Evolutionary conservation across 2,888 invertebrate species (phyloP).

Genomic region (Spatulosminthurus flaviceps): DNA sequence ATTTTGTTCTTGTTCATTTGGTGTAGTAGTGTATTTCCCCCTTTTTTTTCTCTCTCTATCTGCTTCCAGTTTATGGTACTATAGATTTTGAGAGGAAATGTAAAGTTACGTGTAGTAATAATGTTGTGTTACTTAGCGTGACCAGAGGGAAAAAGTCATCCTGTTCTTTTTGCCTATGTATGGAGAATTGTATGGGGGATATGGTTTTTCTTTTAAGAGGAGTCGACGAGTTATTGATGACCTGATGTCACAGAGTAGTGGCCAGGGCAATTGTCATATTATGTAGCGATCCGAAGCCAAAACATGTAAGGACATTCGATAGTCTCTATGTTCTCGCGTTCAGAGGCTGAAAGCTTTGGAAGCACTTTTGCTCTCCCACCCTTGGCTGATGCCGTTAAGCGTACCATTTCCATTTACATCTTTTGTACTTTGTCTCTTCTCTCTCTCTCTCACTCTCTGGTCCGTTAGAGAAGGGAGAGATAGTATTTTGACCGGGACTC

Average conservation of each 20-base stretch:
- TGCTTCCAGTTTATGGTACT: no score
- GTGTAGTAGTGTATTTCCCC: not conserved
- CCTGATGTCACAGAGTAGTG: slow-evolving; percentile 39
- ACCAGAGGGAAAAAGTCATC: slow-evolving; percentile 15
- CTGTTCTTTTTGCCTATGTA: not conserved
- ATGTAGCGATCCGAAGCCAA: no score
- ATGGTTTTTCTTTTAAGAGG: not conserved
- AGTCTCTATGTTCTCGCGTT: no score
- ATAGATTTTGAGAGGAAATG: no score
- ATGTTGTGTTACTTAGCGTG: not conserved
- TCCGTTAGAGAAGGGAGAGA: not conserved
- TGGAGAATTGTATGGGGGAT: not conserved
- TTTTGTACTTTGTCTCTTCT: not conserved
- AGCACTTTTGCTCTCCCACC: no score
- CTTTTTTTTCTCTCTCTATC: not conserved
- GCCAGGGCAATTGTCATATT: slow-evolving; percentile 14
- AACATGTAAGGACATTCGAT: no score
- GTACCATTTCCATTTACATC: not conserved
- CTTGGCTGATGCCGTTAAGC: not conserved
- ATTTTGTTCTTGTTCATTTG: slow-evolving; percentile 34
- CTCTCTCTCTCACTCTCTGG: slow-evolving; percentile 4
- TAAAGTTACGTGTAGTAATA: no score
- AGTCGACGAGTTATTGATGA: slow-evolving; percentile 48
- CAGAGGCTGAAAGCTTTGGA: no score
- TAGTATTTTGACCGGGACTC: no score